phyloP scores from a whole-genome alignment of 2,113 vertebrate species.

The Sceloporus undulatus region DNA sequence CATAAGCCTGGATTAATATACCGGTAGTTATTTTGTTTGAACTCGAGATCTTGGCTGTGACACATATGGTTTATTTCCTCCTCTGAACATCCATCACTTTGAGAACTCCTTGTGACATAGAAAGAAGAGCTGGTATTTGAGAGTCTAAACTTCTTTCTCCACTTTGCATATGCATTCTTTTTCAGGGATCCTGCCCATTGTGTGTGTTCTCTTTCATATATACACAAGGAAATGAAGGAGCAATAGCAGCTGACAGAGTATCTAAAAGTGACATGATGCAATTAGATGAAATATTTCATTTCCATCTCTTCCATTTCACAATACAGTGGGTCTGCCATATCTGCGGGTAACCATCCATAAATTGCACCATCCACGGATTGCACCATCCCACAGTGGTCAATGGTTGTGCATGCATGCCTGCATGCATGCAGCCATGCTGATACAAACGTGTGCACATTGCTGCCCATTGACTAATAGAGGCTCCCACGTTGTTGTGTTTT shows the following conservation, averaged over 20 bases:
- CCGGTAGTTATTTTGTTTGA: not conserved
- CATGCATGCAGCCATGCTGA: too few species aligned
- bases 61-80: not conserved
- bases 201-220: not conserved
- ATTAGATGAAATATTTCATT: not conserved
- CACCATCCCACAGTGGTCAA: too few species aligned
- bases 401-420: too few species aligned
- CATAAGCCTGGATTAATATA: not conserved
- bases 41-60: not conserved
- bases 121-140: not conserved
- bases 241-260: not conserved
- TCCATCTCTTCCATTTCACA: not conserved
- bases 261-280: not conserved
- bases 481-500: too few species aligned
- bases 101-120: not conserved
- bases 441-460: too few species aligned
- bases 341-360: too few species aligned
- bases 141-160: not conserved
- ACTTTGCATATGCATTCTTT: not conserved
- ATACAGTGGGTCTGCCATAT: too few species aligned
- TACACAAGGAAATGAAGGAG: too few species aligned
- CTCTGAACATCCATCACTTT: too few species aligned
- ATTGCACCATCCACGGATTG: too few species aligned
- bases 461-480: too few species aligned
- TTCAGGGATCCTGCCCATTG: not conserved